Evolutionary conservation across 2,888 invertebrate species (phyloP), one percentile per base, ranked within the genome.

Genomic region (Yponomeuta cagnagella): DNA sequence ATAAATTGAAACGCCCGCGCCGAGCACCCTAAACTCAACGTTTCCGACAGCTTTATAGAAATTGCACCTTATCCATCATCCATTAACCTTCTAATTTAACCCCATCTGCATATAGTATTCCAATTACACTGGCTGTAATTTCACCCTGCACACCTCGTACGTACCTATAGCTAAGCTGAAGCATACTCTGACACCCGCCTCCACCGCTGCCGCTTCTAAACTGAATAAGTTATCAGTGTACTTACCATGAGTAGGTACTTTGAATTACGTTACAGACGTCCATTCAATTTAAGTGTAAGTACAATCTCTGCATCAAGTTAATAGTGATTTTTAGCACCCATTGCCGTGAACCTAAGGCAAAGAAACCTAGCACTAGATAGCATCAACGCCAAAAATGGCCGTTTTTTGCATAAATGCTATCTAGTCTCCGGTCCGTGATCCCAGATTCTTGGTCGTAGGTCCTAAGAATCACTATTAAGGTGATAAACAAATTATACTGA

Each of bases 51-150:
- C 52, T 12, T 58, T 58, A 58, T 58, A 58, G 52, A 58, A 58
- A 58, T 58, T 58, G 52, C 52, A 58, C 12, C 52, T 58, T 58
- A 58, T 58, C 52, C 52, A 15, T 12, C 15, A 58, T 15, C 52
- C 4, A 15, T 58, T 58, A 12, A 58, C 52, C 52, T 2, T 58
- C 12, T 58, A 58, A 58, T 58, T 58, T 58, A 58, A 58, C 15
- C 52, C 52, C 52, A 58, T 58, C 52, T 58, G 15, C 52, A 58
- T 58, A 58, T 58, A 58, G 52, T 58, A 58, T 58, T 58, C 52
- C 52, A 58, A 58, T 58, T 58, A 58, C 3, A 58, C 52, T 5
- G 52, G 15, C 52, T 58, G 52, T 58, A 58, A 58, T 58, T 58
- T 58, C 52, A 15, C 15, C 15, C 15, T 1, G 52, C 52, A 58